phyloP scores from a whole-genome alignment of 2,797 vertebrate species.

The Sphenodon punctatus region DNA sequence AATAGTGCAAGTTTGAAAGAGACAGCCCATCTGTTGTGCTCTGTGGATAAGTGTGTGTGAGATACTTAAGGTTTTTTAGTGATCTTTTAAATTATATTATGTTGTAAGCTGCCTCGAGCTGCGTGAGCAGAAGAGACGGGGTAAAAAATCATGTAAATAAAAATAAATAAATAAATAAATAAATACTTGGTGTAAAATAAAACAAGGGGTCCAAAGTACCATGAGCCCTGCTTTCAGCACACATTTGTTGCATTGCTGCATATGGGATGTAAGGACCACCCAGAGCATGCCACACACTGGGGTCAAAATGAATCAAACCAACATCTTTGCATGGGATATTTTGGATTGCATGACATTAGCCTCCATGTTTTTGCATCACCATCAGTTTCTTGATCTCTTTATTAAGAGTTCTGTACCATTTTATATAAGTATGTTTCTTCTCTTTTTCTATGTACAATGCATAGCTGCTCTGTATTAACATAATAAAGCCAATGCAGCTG shows the following conservation, averaged over 20 bases:
- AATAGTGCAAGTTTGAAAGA: not conserved
- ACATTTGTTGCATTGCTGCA: not conserved
- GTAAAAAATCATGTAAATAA: too few relatives aligned
- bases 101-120: too few relatives aligned
- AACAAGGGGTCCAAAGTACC: not conserved
- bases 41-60: not conserved
- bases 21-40: not conserved
- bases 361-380: not conserved
- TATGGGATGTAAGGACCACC: not conserved
- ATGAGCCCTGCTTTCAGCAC: not conserved
- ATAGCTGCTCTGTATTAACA: not conserved
- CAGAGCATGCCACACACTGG: not conserved
- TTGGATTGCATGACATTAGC: not conserved
- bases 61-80: too few relatives aligned
- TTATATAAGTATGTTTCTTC: not conserved
- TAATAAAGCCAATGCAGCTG: not conserved
- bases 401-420: not conserved
- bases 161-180: too few relatives aligned
- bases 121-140: too few relatives aligned
- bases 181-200: constrained; percentile 4
- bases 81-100: too few relatives aligned
- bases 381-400: not conserved
- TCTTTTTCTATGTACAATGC: not conserved
- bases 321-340: not conserved
- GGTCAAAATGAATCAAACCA: not conserved